Conservation (phyloP, 1,140 invertebrate genomes). For the Solenopsis invicta region DNA sequence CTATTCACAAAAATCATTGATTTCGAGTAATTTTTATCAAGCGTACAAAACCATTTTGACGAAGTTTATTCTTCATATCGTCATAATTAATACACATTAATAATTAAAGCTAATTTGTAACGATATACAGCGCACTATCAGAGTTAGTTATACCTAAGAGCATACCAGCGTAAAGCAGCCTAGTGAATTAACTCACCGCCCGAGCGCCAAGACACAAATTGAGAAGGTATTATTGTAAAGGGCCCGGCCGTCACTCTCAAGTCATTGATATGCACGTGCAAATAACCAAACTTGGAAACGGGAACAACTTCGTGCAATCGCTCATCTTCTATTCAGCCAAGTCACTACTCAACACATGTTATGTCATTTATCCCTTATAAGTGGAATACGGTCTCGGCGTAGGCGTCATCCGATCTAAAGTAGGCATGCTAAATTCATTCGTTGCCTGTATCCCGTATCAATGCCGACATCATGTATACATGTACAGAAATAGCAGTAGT, state of each 20-base stretch:
- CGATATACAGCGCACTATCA: not conserved
- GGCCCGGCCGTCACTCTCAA: not conserved
- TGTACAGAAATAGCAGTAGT: not conserved
- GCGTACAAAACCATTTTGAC: not conserved
- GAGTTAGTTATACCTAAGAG: constrained; percentile 11
- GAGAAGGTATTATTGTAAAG: constrained; percentile 43
- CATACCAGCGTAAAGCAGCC: not conserved
- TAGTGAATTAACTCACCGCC: constrained; percentile 20
- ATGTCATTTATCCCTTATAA: constrained; percentile 59
- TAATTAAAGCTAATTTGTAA: constrained; percentile 13
- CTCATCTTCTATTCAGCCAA: constrained; percentile 60
- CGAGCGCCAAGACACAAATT: constrained; percentile 30
- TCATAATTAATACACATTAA: not conserved
- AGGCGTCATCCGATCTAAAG: constrained; percentile 57
- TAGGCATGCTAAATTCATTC: constrained; percentile 45
- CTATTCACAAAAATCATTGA: not conserved
- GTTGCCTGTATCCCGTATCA: constrained; percentile 26
- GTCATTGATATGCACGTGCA: constrained; percentile 54
- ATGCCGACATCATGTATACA: not conserved
- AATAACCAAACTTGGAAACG: constrained; percentile 63
- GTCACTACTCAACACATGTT: constrained; percentile 50
- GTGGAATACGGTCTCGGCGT: constrained; percentile 36
- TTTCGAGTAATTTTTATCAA: not conserved
- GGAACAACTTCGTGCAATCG: constrained; percentile 52
- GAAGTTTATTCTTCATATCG: not conserved